Evolutionary conservation across 2,888 invertebrate species (phyloP), one percentile per base, ranked within the genome.

Genomic region (Ectemnius lituratus): DNA sequence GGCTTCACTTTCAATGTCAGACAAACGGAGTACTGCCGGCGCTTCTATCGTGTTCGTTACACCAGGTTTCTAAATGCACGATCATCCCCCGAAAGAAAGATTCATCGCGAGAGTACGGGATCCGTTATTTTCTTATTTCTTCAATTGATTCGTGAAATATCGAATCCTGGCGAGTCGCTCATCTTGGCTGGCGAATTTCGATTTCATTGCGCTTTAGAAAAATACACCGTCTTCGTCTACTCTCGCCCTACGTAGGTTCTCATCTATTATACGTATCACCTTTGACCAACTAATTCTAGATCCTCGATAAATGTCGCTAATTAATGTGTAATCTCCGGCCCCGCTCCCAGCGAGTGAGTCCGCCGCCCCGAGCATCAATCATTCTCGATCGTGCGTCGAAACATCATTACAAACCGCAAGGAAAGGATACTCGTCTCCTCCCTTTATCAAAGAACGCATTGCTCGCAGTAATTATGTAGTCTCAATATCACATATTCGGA

Each of bases 221-320:
- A 86, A 86, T 86, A 86, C 82, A 81, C 61, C 61, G 84, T 84
- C 80, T 63, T 82, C 76, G 79, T 80, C 85, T 87, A 88, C 76
- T 88, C 82, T 86, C 78, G 80, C 70, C 81, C 86, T 87, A 87
- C 75, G 80, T 83, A 84, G 80, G 75, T 14, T 52, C n/a, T 52
- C 52, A 16, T 52, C 37, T 37, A 37, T 11, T 83, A 84, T 84
- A 83, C 68, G 79, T 88, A 87, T 88, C 88, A 88, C 85, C 16
- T 85, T 85, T 81, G 79, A 83, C 78, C 84, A 86, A 84, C 82
- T 80, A 84, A 80, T 81, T 78, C 74, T 83, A 81, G 75, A 76
- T 74, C 70, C 52, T 75, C 67, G 73, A 78, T 82, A 83, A 82
- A 83, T 70, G 81, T 72, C 60, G 75, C 61, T 81, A 76, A 81